These are phyloP conservation scores for Cyprinus carpio DNA, from an alignment of 2,113 vertebrate genomes.

Conservation along the genomic window DNA sequence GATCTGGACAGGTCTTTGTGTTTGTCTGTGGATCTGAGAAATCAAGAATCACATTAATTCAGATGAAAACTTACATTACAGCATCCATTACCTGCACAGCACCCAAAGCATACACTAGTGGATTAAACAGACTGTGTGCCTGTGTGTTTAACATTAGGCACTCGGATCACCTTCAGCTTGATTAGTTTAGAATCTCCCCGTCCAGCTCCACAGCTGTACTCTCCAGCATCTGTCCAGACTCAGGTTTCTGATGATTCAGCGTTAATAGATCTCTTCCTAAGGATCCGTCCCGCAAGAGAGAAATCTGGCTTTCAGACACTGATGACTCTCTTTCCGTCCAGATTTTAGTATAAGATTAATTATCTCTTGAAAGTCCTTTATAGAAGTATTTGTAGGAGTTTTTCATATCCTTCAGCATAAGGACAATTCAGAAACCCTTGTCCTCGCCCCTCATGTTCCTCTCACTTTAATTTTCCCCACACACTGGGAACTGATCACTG, in stretches of 20 bases:
- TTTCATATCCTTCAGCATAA: neutral
- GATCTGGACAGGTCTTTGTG: neutral
- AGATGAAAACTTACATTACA: neutral
- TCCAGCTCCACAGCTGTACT: neutral
- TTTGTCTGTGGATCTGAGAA: too few relatives aligned
- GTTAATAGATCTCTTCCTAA: neutral
- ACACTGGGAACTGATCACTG: neutral
- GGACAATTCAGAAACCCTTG: neutral
- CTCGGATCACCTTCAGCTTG: neutral
- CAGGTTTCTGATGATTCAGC: slow-evolving; percentile 20
- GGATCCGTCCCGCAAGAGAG: neutral
- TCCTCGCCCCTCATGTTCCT: neutral
- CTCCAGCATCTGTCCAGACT: neutral
- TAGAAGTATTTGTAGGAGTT: slow-evolving; percentile 17
- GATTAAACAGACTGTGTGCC: neutral
- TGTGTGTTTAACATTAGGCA: neutral
- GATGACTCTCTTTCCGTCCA: neutral
- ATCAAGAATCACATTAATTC: too few relatives aligned
- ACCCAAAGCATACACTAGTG: neutral
- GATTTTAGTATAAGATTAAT: neutral
- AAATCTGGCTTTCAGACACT: neutral
- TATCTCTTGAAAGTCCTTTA: neutral
- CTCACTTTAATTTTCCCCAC: neutral
- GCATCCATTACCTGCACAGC: too few relatives aligned
- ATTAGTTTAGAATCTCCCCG: neutral